Evolutionary conservation across 2,888 invertebrate genomes (phyloP).

Genomic region (Ormyrus nitidulus): DNA sequence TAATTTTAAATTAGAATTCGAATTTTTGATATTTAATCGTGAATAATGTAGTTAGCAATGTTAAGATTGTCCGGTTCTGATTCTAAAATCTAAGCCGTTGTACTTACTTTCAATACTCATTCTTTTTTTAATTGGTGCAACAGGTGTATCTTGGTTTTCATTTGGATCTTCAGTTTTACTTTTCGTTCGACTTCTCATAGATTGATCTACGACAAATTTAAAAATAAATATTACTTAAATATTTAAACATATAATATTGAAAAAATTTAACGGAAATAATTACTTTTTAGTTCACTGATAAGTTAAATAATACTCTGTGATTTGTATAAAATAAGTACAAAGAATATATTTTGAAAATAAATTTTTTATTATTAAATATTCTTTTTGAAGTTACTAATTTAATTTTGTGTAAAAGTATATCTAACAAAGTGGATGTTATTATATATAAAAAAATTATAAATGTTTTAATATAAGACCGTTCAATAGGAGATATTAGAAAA

Average conservation of each 20-base stretch:
- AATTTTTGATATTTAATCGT: no score
- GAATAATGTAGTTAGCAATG: no score
- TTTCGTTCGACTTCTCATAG: constrained; percentile 66
- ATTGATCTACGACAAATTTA: constrained; percentile 65
- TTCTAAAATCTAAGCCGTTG: not conserved
- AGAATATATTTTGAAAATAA: no score
- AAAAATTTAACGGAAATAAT: not conserved
- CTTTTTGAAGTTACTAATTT: no score
- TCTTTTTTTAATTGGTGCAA: constrained; percentile 67
- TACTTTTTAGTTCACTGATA: not conserved
- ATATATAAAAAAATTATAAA: no score
- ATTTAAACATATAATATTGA: constrained; percentile 8
- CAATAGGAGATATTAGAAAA: no score
- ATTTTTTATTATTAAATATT: no score
- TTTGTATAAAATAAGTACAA: no score
- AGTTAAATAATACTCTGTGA: not conserved
- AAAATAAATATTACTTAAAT: constrained; percentile 3
- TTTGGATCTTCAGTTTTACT: constrained; percentile 68
- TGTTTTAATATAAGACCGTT: no score
- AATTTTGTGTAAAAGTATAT: no score
- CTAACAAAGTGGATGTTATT: no score
- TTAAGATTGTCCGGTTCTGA: not conserved
- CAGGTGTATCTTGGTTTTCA: constrained; percentile 66
- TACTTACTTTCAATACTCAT: constrained; percentile 68
- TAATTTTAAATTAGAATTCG: no score